Conservation (phyloP, 2,888 invertebrate species). For the Acrobasis suavella region DNA sequence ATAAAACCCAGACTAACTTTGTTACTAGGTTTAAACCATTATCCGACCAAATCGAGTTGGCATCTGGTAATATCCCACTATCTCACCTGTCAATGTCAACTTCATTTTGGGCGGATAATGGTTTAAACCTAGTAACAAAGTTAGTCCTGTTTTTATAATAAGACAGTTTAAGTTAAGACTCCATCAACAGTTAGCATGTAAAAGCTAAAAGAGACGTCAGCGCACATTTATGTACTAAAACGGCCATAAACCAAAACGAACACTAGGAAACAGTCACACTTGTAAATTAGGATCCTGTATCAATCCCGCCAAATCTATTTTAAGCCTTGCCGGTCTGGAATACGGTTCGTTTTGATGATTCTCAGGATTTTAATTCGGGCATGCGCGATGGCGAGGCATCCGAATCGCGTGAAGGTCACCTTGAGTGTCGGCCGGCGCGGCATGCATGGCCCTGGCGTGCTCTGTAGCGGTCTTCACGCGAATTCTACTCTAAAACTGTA, state of each 20-base stretch:
- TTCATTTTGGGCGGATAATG: too few relatives aligned
- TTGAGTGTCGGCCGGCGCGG: constrained; percentile 46
- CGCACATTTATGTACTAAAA: background rate
- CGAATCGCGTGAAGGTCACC: constrained; percentile 72
- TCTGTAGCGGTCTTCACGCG: constrained; percentile 54
- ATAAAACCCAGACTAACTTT: too few relatives aligned
- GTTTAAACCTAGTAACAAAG: too few relatives aligned
- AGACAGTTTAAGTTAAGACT: background rate
- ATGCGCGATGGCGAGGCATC: constrained; percentile 67
- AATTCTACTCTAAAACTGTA: constrained; percentile 21
- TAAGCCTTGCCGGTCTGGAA: constrained; percentile 32
- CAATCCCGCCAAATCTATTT: constrained; percentile 28
- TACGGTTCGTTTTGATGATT: constrained; percentile 47
- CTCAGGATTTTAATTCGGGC: constrained; percentile 48
- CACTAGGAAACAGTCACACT: background rate
- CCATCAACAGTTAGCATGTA: background rate
- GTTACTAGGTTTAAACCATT: too few relatives aligned
- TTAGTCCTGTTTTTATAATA: too few relatives aligned
- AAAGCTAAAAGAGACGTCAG: background rate
- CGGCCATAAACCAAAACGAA: background rate
- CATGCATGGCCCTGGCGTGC: constrained; percentile 31
- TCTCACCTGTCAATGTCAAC: too few relatives aligned
- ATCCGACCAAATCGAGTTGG: too few relatives aligned
- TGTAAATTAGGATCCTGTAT: background rate
- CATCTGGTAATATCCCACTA: too few relatives aligned